Evolutionary conservation across 2,797 vertebrate species (phyloP), one percentile per base, ranked within the genome.

Genomic region (Macropodus opercularis): DNA sequence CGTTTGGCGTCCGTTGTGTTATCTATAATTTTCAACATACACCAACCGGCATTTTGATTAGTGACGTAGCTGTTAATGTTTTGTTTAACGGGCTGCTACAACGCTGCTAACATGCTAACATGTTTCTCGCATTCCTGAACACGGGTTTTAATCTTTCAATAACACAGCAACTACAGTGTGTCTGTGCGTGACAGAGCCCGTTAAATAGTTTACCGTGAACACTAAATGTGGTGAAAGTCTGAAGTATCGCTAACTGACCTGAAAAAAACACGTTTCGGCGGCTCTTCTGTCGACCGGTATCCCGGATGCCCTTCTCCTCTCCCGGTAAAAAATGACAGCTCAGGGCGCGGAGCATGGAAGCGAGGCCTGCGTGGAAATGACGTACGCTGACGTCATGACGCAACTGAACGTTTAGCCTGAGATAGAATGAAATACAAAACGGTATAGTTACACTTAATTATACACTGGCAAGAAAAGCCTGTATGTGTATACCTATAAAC

Each of bases 281-380:
- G 54, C 54, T 84, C 68, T 47, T 21, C 55, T 54, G 29, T 66
- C 63, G 50, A 54, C 57, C 63, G 48, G 64, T 79, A 15, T 42
- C 49, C 77, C 77, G 46, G 66, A 67, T 84, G 89, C 57, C 89
- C 89, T 90, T 88, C 86, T 75, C 63, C 40, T 67, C 77, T 85
- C 72, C 81, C 72, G 77, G 79, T 82, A 40, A 54, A 36, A 69
- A 64, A 80, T 76, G 84, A 88, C 87, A 87, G 78, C 54, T 63
- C 35, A 22, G 36, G 24, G 34, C 54, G 55, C 58, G 36, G 23
- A 58, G 75, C 35, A 2, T 38, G 51, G 29, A 26, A 38, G 53
- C 14, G 32, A 53, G 66, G 75, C 57, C 67, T 9, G 31, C 8
- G 22, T 14, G 56, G 29, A 41, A 27, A 17, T 63, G 71, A 72